Conservation (phyloP, 2,888 invertebrate species). For the Falcaria lacertinaria region DNA sequence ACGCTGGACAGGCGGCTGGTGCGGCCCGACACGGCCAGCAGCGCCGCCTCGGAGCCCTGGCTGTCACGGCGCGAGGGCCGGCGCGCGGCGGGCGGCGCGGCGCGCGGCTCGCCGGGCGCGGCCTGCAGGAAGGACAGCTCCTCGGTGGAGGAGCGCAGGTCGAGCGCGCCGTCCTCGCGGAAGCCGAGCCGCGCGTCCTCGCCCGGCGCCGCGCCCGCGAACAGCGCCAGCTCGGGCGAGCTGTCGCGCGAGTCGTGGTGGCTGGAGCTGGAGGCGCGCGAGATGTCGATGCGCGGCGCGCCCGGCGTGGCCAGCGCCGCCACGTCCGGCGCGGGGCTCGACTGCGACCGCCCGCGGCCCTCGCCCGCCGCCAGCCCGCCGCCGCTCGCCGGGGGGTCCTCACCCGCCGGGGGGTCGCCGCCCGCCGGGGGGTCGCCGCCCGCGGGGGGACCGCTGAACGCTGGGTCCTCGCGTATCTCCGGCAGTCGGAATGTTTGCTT, state of each 20-base stretch:
- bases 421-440: conserved; percentile 42
- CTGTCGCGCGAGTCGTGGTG: conserved; percentile 92
- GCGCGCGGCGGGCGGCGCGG: conserved; percentile 59
- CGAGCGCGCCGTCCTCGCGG: conserved; percentile 89
- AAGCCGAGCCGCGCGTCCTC: conserved; percentile 71
- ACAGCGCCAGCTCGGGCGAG: conserved; percentile 90
- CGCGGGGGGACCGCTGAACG: conserved; percentile 19
- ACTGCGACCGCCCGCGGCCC: conserved; percentile 28
- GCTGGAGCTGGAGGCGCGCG: conserved; percentile 92
- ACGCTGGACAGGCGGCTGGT: conserved; percentile 87
- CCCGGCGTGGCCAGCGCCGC: conserved; percentile 80
- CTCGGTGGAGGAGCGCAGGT: conserved; percentile 92
- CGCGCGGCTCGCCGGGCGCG: conserved; percentile 39
- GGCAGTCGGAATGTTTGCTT: conserved; percentile 77
- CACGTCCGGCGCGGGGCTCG: conserved; percentile 59
- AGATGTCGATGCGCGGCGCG: conserved; percentile 93
- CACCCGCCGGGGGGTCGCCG: conserved; percentile 65
- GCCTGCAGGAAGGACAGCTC: conserved; percentile 90
- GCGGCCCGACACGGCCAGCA: conserved; percentile 87
- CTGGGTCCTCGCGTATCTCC: conserved; percentile 70
- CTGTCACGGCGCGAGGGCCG: conserved; percentile 84
- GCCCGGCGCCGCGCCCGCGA: conserved; percentile 68
- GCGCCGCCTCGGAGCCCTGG: conserved; percentile 87
- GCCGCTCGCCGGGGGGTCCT: conserved; percentile 53
- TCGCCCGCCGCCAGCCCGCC: conserved; percentile 16